phyloP scores from a whole-genome alignment of 1,140 invertebrate species.

The Thaumatotibia leucotreta region DNA sequence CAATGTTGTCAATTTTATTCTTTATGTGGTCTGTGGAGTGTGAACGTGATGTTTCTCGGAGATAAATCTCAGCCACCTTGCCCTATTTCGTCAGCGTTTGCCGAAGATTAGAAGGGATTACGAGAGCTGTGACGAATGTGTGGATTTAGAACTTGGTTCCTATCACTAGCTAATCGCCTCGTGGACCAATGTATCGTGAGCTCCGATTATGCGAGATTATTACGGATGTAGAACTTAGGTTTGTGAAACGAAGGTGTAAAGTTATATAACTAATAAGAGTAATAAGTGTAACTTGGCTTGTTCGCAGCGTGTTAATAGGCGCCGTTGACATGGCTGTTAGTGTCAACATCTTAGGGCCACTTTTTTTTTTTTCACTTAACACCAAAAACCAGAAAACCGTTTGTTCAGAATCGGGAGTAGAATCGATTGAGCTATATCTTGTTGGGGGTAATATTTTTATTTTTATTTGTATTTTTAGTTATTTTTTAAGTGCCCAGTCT shows the following conservation, averaged over 20 bases:
- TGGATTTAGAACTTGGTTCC: neutral
- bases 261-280: too few species aligned
- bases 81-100: neutral
- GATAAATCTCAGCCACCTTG: neutral
- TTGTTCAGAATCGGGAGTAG: too few species aligned
- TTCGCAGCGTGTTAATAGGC: neutral
- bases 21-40: too few species aligned
- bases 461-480: too few species aligned
- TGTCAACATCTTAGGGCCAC: neutral
- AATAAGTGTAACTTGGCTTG: neutral
- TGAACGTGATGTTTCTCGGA: neutral
- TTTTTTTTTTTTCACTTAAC: neutral
- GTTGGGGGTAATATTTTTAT: too few species aligned
- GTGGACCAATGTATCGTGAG: neutral
- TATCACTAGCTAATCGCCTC: neutral
- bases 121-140: neutral
- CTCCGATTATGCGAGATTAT: neutral
- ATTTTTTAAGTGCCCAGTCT: too few species aligned
- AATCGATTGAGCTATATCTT: too few species aligned
- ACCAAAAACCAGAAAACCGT: too few species aligned
- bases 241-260: too few species aligned
- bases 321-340: neutral
- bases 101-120: neutral
- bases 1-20: too few species aligned
- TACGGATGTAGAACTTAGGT: neutral